Evolutionary conservation across 2,888 invertebrate genomes (phyloP).

Genomic region (Dasysyrphus tricinctus): DNA sequence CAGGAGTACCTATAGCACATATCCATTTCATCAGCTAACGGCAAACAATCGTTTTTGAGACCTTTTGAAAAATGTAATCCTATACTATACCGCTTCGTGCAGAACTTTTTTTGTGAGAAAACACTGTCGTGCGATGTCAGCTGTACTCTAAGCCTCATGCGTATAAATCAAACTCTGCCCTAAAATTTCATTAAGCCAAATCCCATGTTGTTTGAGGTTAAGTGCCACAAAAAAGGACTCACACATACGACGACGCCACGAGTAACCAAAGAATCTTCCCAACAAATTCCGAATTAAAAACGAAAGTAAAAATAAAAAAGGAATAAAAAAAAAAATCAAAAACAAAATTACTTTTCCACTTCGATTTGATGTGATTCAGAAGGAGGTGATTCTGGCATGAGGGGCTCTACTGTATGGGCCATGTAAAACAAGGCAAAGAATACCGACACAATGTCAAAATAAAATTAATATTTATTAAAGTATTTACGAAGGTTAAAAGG

Average conservation of each 20-base stretch:
- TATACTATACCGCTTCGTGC: not conserved
- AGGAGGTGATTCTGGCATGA: conserved; percentile 22
- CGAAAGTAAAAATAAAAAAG: conserved; percentile 30
- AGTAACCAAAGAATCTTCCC: conserved; percentile 44
- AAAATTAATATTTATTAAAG: conserved; percentile 76
- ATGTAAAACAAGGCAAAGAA: conserved; percentile 63
- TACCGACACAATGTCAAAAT: conserved; percentile 57
- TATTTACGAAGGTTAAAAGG: conserved; percentile 72
- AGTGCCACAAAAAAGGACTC: conserved; percentile 53
- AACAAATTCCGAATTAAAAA: conserved; percentile 66
- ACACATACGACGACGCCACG: conserved; percentile 9
- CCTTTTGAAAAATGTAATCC: conserved; percentile 57
- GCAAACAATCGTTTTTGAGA: conserved; percentile 56
- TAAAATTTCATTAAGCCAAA: conserved; percentile 72
- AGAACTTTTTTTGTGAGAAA: not conserved
- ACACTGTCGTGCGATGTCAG: conserved; percentile 62
- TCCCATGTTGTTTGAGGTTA: conserved; percentile 67
- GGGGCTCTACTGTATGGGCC: conserved; percentile 10
- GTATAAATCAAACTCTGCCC: conserved; percentile 72
- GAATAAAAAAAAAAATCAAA: conserved; percentile 31
- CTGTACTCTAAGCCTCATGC: conserved; percentile 45
- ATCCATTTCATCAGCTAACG: conserved; percentile 49
- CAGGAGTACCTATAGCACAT: not conserved
- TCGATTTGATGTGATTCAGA: conserved; percentile 70
- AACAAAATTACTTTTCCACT: conserved; percentile 56